Evolutionary conservation across 2,888 invertebrate genomes (phyloP).

Genomic region (Hoplodrina blanda): DNA sequence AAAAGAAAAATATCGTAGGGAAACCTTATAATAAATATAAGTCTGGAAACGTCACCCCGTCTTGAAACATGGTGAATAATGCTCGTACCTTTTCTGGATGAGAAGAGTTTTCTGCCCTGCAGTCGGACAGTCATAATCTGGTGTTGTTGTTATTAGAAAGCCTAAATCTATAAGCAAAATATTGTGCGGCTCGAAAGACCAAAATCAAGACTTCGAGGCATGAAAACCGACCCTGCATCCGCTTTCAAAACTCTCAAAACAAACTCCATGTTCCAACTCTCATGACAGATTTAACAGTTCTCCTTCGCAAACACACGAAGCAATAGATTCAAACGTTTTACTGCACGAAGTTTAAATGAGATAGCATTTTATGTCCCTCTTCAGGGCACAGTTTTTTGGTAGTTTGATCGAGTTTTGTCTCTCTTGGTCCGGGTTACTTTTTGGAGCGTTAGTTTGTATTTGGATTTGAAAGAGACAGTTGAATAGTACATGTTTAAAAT

Average conservation of each 20-base stretch:
- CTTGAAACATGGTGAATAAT: no score
- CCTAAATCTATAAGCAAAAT: no score
- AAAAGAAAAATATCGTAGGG: no score
- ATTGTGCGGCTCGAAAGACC: not conserved
- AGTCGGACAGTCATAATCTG: no score
- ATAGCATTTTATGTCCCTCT: constrained; percentile 67
- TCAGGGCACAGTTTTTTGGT: constrained; percentile 60
- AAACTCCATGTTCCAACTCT: constrained; percentile 29
- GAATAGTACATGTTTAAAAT: constrained; percentile 2
- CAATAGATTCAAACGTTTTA: constrained; percentile 62
- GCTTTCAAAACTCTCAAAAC: constrained; percentile 25
- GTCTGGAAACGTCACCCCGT: no score
- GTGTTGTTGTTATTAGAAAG: no score
- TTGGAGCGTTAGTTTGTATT: constrained; percentile 39
- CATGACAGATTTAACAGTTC: constrained; percentile 55
- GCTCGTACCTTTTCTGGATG: no score
- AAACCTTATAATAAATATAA: no score
- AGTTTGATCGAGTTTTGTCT: constrained; percentile 67
- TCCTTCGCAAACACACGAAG: constrained; percentile 34
- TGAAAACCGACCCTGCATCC: constrained; percentile 9
- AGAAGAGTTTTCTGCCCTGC: no score
- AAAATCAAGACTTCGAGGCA: not conserved
- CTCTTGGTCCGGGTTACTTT: constrained; percentile 40
- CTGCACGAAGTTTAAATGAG: constrained; percentile 69
- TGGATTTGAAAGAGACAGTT: constrained; percentile 8